Conservation (phyloP, 2,797 vertebrate species). For the Falco rusticolus region DNA sequence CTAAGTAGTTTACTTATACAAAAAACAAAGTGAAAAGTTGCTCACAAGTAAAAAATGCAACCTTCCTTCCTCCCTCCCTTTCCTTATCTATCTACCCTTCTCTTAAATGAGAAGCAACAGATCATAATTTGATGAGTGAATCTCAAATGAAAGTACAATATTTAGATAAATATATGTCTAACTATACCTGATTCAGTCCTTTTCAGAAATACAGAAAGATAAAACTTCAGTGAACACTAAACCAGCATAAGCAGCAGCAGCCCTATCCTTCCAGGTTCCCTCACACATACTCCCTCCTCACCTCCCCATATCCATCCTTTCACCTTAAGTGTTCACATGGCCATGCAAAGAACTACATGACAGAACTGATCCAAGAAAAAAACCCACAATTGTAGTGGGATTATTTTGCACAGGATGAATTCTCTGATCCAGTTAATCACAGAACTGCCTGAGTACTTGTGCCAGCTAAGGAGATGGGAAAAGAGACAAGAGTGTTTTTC, state of each 20-base stretch:
- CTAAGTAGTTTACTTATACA: neutral
- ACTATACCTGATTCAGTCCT: neutral
- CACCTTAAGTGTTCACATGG: neutral
- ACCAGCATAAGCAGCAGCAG: neutral
- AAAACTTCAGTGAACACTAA: neutral
- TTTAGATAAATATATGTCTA: conserved; percentile 31
- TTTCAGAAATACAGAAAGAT: conserved; percentile 30
- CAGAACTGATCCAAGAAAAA: neutral
- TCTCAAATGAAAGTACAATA: neutral
- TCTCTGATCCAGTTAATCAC: conserved; percentile 8
- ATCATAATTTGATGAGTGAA: neutral
- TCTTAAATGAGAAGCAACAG: neutral
- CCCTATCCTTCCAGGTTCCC: neutral
- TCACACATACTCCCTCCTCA: neutral
- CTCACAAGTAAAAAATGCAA: neutral
- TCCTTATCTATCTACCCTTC: neutral
- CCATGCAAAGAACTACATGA: neutral
- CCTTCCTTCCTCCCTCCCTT: neutral
- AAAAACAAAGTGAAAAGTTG: neutral
- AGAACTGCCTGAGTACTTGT: neutral
- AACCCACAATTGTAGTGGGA: neutral
- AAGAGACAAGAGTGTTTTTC: neutral
- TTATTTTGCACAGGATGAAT: conserved; percentile 12
- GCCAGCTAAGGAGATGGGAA: neutral
- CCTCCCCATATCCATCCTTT: neutral